Evolutionary conservation across 2,113 vertebrate species (phyloP).

Genomic region (Brevimyrus niger): DNA sequence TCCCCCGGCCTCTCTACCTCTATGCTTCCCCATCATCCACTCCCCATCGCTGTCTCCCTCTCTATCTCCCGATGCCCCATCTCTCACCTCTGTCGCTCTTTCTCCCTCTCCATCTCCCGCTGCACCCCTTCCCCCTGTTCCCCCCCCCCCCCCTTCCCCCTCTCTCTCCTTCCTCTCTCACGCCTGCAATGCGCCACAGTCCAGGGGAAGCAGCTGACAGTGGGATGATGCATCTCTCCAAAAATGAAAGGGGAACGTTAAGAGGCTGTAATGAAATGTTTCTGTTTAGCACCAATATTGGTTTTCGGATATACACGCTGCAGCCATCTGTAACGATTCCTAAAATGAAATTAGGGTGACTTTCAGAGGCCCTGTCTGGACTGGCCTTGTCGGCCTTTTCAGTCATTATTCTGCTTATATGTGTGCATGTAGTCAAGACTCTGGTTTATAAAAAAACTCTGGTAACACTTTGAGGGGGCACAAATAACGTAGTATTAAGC

Average conservation of each 20-base stretch:
- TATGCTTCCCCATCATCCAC: neutral
- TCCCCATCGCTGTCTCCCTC: neutral
- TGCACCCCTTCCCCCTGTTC: neutral
- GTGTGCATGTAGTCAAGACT: neutral
- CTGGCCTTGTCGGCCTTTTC: neutral
- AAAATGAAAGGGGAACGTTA: neutral
- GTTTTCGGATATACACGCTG: neutral
- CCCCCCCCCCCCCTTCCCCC: neutral
- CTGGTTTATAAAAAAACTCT: neutral
- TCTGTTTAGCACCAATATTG: conserved; percentile 12
- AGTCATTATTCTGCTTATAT: neutral
- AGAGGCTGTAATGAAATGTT: conserved; percentile 6
- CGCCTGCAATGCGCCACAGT: neutral
- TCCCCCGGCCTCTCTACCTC: neutral
- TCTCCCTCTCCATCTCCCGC: neutral
- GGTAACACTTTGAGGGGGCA: neutral
- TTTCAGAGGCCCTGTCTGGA: neutral
- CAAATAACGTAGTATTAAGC: neutral
- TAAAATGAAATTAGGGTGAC: neutral
- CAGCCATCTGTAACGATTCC: neutral
- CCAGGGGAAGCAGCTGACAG: neutral
- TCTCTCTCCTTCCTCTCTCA: no score
- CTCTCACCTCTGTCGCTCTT: neutral
- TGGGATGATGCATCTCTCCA: neutral
- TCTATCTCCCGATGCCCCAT: neutral